These are phyloP conservation scores for Diaprepes abbreviatus DNA, from an alignment of 2,888 invertebrate genomes.

Conservation along the genomic window DNA sequence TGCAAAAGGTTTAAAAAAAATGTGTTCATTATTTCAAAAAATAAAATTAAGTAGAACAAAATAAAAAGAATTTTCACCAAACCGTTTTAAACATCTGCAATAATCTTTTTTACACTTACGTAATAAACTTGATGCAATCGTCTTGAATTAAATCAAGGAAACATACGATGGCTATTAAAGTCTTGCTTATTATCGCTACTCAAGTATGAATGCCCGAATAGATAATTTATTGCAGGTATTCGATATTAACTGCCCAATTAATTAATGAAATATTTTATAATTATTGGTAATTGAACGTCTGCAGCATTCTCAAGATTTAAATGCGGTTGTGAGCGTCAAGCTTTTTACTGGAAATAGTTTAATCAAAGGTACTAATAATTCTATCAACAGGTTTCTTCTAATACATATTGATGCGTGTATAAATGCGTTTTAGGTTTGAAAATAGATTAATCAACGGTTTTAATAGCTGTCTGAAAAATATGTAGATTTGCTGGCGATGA, in stretches of 20 bases:
- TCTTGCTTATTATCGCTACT: background rate
- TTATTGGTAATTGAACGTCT: constrained; percentile 27
- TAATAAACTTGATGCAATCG: background rate
- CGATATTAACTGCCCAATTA: constrained; percentile 54
- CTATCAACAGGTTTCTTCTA: background rate
- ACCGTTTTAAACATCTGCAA: no score
- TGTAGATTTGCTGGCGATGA: no score
- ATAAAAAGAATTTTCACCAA: no score
- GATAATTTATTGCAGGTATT: constrained; percentile 52
- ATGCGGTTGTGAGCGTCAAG: background rate
- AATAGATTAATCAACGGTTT: no score
- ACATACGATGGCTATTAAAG: background rate
- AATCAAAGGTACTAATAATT: background rate
- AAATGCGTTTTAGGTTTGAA: no score
- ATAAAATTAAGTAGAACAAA: no score
- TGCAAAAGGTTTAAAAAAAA: no score
- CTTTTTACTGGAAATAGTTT: background rate
- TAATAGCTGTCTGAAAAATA: no score
- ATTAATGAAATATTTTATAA: constrained; percentile 52
- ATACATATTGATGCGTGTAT: no score
- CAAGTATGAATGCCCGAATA: constrained; percentile 26
- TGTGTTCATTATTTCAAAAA: no score
- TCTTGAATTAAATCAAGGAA: background rate
- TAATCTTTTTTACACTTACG: background rate
- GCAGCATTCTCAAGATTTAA: background rate